phyloP scores from a whole-genome alignment of 2,888 invertebrate species.

The Eupithecia abbreviata region DNA sequence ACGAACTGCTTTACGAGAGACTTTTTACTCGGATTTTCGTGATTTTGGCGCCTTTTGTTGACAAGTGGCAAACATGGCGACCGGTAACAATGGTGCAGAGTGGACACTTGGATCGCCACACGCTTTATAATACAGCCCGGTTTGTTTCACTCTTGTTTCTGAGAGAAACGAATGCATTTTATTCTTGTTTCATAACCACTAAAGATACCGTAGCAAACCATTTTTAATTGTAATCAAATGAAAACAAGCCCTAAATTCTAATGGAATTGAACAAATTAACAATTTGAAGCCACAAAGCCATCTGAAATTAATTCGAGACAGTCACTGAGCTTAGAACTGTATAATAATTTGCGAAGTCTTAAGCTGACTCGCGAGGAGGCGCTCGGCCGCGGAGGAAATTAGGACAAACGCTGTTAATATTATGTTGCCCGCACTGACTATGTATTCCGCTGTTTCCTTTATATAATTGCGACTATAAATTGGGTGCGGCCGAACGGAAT shows the following conservation, averaged over 20 bases:
- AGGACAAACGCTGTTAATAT: conserved; percentile 61
- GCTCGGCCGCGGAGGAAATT: conserved; percentile 45
- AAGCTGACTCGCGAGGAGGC: conserved; percentile 30
- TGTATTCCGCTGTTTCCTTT: conserved; percentile 50
- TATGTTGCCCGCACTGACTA: conserved; percentile 42
- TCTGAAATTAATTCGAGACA: conserved; percentile 23
- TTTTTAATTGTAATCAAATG: neutral
- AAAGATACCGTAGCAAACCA: neutral
- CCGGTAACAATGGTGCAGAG: conserved; percentile 14
- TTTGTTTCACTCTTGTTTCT: neutral
- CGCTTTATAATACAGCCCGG: neutral
- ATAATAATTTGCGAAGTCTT: conserved; percentile 42
- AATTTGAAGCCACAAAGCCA: conserved; percentile 16
- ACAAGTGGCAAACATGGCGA: conserved; percentile 15
- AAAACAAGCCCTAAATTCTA: neutral
- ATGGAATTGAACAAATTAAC: conserved; percentile 10
- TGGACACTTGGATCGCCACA: conserved; percentile 16
- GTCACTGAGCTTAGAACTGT: conserved; percentile 29
- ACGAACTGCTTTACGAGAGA: conserved; percentile 14
- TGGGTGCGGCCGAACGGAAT: conserved; percentile 30
- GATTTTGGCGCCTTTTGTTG: conserved; percentile 30
- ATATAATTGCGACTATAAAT: conserved; percentile 53
- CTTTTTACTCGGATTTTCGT: conserved; percentile 24
- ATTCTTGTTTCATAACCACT: neutral
- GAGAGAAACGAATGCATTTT: neutral